These are phyloP conservation scores for Diabrotica undecimpunctata DNA, from an alignment of 1,140 invertebrate species.

Conservation along the genomic window DNA sequence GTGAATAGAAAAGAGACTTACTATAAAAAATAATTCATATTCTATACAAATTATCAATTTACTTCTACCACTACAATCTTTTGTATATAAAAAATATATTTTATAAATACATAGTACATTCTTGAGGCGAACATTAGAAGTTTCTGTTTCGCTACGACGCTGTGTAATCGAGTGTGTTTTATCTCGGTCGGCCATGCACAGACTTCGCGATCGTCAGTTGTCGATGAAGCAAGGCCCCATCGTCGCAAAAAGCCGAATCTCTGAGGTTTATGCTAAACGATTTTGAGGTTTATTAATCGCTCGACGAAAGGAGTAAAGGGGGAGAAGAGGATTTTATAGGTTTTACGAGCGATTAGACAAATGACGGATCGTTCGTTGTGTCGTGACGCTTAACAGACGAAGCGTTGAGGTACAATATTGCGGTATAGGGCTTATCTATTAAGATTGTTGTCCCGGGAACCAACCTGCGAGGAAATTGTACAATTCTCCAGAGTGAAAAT, in stretches of 20 bases:
- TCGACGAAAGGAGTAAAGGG: background rate
- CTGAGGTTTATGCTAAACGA: slow-evolving; percentile 2
- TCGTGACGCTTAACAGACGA: background rate
- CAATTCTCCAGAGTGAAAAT: no score
- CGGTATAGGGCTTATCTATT: background rate
- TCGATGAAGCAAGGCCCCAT: background rate
- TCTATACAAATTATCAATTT: no score
- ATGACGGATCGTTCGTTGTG: background rate
- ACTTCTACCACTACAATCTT: no score
- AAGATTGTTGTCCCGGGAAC: background rate
- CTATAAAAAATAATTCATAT: no score
- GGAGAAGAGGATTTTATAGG: background rate
- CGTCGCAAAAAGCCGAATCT: slow-evolving; percentile 1
- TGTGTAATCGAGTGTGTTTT: background rate
- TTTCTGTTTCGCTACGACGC: background rate
- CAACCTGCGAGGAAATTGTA: background rate
- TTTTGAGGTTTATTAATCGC: slow-evolving; percentile 1
- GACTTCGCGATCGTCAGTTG: background rate
- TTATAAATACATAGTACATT: no score
- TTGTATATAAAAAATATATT: no score
- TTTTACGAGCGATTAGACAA: slow-evolving; percentile 2
- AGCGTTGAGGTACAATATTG: background rate
- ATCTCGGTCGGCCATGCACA: slow-evolving; percentile 1
- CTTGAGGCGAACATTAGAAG: no score
- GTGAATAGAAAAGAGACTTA: no score